A percentile compares a stretch with the other conserved stretches of the same genome.
These are phyloP conservation scores for Phthorimaea operculella DNA, from an alignment of 1,140 invertebrate species.

Conservation along the genomic window DNA sequence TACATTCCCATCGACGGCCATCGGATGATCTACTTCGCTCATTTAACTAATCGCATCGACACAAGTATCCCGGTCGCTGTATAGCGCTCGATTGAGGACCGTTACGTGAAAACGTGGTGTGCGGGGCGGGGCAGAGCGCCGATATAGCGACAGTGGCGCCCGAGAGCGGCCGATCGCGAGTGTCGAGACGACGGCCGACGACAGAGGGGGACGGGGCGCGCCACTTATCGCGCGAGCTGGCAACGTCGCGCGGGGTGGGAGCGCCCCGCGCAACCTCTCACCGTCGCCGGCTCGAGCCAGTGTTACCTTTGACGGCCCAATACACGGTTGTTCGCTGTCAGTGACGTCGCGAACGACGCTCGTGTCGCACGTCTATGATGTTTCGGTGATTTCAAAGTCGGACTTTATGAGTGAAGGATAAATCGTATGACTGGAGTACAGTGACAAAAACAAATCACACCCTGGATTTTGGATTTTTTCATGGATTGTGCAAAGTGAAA, in stretches of 20 bases:
- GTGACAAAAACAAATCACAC: slow-evolving; percentile 45
- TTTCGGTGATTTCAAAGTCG: slow-evolving; percentile 62
- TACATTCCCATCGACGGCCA: slow-evolving; percentile 13
- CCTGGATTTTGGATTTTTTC: slow-evolving; percentile 54
- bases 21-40: slow-evolving; percentile 22
- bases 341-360: slow-evolving; percentile 59
- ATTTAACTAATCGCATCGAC: slow-evolving; percentile 31
- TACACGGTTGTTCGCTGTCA: slow-evolving; percentile 54
- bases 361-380: slow-evolving; percentile 65
- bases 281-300: slow-evolving; percentile 54
- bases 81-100: slow-evolving; percentile 66
- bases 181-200: slow-evolving; percentile 48
- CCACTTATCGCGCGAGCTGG: slow-evolving; percentile 65
- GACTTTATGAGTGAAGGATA: slow-evolving; percentile 53
- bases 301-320: slow-evolving; percentile 67
- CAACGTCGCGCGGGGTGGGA: slow-evolving; percentile 61
- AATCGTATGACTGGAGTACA: slow-evolving; percentile 52
- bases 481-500: slow-evolving; percentile 52
- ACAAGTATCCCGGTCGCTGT: slow-evolving; percentile 51
- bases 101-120: slow-evolving; percentile 65
- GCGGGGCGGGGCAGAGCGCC: slow-evolving; percentile 27
- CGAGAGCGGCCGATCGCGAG: slow-evolving; percentile 51
- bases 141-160: slow-evolving; percentile 46
- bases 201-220: slow-evolving; percentile 58
- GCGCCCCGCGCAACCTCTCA: slow-evolving; percentile 64